Percentiles rank a stretch among this genome's conserved stretches.
These are phyloP conservation scores for Neosilurus hyrtlii DNA, from an alignment of 2,797 vertebrate species.

Conservation along the genomic window DNA sequence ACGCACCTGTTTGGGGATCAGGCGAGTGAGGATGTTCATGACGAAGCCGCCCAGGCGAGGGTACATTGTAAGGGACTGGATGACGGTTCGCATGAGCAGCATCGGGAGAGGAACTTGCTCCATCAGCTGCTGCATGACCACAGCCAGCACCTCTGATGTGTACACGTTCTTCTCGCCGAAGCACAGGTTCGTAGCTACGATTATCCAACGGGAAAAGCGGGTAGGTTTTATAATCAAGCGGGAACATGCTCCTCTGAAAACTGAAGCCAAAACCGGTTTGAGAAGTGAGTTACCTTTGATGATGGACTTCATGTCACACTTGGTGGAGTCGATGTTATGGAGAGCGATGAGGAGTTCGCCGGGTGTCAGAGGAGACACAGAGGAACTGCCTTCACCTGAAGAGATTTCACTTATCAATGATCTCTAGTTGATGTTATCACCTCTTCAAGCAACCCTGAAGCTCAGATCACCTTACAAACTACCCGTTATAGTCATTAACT, in stretches of 20 bases:
- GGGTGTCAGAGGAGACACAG: constrained; percentile 88
- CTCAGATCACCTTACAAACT: no score
- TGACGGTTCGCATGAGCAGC: constrained; percentile 93
- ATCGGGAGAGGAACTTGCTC: constrained; percentile 92
- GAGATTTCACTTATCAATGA: constrained; percentile 6
- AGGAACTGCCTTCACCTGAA: constrained; percentile 85
- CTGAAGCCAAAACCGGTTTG: no score
- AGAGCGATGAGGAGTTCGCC: constrained; percentile 88
- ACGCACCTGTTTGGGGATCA: constrained; percentile 92
- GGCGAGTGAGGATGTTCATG: constrained; percentile 92
- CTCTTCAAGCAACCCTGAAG: not conserved
- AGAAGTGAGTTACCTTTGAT: constrained; percentile 82
- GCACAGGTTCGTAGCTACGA: constrained; percentile 90
- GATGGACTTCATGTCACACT: constrained; percentile 97
- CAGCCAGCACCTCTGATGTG: constrained; percentile 91
- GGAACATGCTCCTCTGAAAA: not conserved
- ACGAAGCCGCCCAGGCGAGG: constrained; percentile 90
- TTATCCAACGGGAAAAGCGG: not conserved
- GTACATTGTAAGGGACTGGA: constrained; percentile 96
- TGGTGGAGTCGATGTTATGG: constrained; percentile 91
- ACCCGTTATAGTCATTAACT: no score
- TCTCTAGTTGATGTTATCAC: not conserved
- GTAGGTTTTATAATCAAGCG: no score
- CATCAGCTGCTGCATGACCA: constrained; percentile 98
- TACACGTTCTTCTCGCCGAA: constrained; percentile 92